phyloP scores from a whole-genome alignment of 2,113 vertebrate species.

The Callionymus lyra region DNA sequence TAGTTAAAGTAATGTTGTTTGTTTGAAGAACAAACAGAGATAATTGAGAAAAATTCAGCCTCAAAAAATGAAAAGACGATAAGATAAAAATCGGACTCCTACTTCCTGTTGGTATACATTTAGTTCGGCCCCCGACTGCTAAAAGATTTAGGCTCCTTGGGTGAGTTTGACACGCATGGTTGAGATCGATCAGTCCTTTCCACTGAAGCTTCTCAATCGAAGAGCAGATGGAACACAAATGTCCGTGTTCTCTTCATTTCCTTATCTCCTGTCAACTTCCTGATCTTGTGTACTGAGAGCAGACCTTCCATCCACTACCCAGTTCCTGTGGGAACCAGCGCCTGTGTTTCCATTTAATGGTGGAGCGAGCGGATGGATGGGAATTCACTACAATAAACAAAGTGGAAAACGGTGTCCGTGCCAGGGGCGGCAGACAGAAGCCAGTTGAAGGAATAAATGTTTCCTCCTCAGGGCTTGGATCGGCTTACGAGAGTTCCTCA shows the following conservation, averaged over 20 bases:
- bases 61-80: too few species aligned
- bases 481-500: conserved; percentile 33
- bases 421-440: background rate
- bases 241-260: too few species aligned
- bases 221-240: background rate
- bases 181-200: conserved; percentile 22
- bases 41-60: too few species aligned
- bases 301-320: conserved; percentile 14
- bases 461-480: conserved; percentile 15
- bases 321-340: conserved; percentile 9
- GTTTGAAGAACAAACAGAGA: too few species aligned
- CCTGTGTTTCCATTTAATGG: conserved; percentile 19
- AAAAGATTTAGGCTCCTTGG: too few species aligned
- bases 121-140: too few species aligned
- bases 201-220: conserved; percentile 14
- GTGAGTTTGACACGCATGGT: too few species aligned
- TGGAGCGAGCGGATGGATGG: conserved; percentile 22
- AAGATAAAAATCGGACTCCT: too few species aligned
- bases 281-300: conserved; percentile 11
- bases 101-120: too few species aligned
- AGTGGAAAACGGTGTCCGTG: conserved; percentile 2
- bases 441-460: conserved; percentile 18
- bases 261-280: conserved; percentile 1
- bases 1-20: too few species aligned
- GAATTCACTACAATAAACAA: conserved; percentile 25